Evolutionary conservation across 2,113 vertebrate genomes (phyloP).

Genomic region (Ornithorhynchus anatinus): DNA sequence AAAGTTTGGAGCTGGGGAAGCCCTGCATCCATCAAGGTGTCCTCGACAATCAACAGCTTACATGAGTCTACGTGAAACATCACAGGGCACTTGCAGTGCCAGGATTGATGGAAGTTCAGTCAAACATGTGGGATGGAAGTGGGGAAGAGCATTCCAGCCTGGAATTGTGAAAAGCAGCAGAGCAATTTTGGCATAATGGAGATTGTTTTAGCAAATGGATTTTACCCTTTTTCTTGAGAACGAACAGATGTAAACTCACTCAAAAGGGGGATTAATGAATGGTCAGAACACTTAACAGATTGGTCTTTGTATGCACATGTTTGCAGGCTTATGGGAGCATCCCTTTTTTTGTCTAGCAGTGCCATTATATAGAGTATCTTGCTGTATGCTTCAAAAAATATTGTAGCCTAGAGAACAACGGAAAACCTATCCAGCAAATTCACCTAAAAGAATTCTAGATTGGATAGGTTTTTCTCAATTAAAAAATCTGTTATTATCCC

Average conservation of each 20-base stretch:
- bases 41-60: slow-evolving; percentile 71
- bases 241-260: slow-evolving; percentile 45
- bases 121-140: slow-evolving; percentile 52
- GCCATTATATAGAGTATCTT: too few relatives aligned
- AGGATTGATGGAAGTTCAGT: slow-evolving; percentile 68
- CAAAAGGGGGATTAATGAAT: slow-evolving; percentile 24
- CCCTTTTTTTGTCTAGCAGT: too few relatives aligned
- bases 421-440: too few relatives aligned
- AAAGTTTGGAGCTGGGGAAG: slow-evolving; percentile 44
- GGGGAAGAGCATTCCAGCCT: slow-evolving; percentile 34
- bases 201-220: slow-evolving; percentile 39
- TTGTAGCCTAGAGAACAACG: too few relatives aligned
- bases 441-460: too few relatives aligned
- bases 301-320: background rate
- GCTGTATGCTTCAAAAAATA: too few relatives aligned
- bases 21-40: slow-evolving; percentile 57
- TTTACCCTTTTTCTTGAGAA: slow-evolving; percentile 26
- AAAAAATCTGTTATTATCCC: too few relatives aligned
- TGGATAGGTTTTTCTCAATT: too few relatives aligned
- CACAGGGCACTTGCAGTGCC: slow-evolving; percentile 32
- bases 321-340: background rate
- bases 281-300: background rate
- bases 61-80: slow-evolving; percentile 55
- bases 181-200: background rate
- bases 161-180: slow-evolving; percentile 74